Evolutionary conservation across 2,797 vertebrate species (phyloP).

Genomic region (Chelmon rostratus): DNA sequence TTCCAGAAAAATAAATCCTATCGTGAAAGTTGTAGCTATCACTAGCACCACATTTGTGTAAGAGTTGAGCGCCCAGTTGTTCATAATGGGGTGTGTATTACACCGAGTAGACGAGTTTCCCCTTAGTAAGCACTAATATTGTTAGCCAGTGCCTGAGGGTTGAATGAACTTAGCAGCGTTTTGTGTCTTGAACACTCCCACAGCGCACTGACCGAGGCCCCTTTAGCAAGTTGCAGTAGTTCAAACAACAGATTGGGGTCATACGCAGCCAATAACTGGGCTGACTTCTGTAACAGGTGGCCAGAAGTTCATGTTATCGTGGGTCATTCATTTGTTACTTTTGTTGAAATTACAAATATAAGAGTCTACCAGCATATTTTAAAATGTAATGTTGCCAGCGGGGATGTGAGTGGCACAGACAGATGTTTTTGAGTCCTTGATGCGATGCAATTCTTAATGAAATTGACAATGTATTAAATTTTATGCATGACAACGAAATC

Average conservation of each 20-base stretch:
- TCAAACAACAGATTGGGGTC: constrained; percentile 18
- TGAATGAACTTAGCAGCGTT: constrained; percentile 74
- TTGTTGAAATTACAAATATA: background rate
- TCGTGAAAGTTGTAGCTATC: background rate
- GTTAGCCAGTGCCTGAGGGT: constrained; percentile 28
- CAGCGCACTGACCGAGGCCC: background rate
- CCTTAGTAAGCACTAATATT: background rate
- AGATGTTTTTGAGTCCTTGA: background rate
- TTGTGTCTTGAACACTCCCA: constrained; percentile 70
- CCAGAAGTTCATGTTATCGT: background rate
- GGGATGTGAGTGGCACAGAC: background rate
- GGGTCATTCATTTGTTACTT: background rate
- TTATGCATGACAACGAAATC: background rate
- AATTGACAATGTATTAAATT: background rate
- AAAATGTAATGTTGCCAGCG: background rate
- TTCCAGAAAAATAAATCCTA: constrained; percentile 38
- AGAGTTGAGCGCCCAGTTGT: background rate
- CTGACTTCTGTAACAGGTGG: background rate
- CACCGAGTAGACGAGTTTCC: background rate
- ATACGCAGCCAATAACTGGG: background rate
- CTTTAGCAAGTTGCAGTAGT: background rate
- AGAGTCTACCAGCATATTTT: background rate
- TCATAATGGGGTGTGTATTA: too few relatives aligned
- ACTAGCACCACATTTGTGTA: background rate
- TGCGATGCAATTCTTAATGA: background rate